These are phyloP conservation scores for Porites rus DNA, from an alignment of 92 coral and sea anemone species.

Conservation along the genomic window DNA sequence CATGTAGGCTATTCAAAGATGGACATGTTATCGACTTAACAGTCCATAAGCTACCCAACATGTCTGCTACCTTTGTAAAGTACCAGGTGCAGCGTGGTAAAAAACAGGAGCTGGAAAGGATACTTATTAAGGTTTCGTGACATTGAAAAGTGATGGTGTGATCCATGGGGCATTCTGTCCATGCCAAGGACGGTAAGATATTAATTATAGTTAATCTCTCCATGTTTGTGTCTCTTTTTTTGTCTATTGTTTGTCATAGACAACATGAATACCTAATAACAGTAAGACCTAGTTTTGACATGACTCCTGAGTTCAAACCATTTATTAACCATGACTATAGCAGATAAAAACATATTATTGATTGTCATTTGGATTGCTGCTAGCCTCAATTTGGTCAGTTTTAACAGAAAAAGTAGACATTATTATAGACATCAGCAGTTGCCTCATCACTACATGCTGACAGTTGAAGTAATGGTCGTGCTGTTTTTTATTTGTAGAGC, in stretches of 20 bases:
- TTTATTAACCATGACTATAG: background rate
- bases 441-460: background rate
- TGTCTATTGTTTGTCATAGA: background rate
- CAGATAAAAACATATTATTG: background rate
- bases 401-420: background rate
- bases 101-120: constrained; percentile 46
- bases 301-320: background rate
- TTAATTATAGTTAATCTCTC: background rate
- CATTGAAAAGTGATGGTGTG: constrained; percentile 37
- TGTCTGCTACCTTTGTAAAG: background rate
- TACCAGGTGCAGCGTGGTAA: constrained; percentile 49
- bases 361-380: background rate
- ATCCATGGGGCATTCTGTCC: constrained; percentile 65
- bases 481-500: constrained; percentile 32
- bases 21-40: constrained; percentile 58
- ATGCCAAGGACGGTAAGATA: constrained; percentile 54
- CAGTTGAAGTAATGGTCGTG: background rate
- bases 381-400: background rate
- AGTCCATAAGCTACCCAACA: constrained; percentile 26
- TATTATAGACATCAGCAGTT: background rate
- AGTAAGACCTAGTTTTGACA: background rate
- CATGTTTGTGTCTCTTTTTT: background rate
- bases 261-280: background rate
- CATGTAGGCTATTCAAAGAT: constrained; percentile 34
- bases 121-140: constrained; percentile 35